Percentiles rank a stretch among this genome's conserved stretches.
These are phyloP conservation scores for Recurvirostra avosetta DNA, from an alignment of 2,113 vertebrate species.

Conservation along the genomic window DNA sequence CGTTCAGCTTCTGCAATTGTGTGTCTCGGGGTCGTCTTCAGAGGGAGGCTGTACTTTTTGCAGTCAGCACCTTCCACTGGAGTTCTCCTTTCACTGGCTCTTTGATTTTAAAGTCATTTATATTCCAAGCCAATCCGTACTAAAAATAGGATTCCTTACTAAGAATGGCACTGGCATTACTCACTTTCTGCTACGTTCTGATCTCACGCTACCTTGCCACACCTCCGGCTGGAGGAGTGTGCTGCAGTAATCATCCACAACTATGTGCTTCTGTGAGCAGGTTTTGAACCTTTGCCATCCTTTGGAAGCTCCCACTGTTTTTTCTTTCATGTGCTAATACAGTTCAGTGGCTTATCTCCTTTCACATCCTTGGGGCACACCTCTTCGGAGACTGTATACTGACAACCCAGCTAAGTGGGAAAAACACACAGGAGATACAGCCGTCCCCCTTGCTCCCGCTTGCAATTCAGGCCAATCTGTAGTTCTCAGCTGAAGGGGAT, in stretches of 20 bases:
- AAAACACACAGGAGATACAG: not conserved
- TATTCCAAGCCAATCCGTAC: not conserved
- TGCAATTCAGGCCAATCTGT: not conserved
- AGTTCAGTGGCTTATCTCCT: slow-evolving; percentile 30
- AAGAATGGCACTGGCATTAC: slow-evolving; percentile 49
- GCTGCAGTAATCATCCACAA: slow-evolving; percentile 47
- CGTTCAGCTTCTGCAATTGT: rapidly evolving
- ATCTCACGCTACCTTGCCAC: not conserved
- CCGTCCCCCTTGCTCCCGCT: not conserved
- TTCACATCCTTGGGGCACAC: slow-evolving; percentile 35
- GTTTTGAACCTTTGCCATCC: slow-evolving; percentile 61
- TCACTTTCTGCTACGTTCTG: not conserved
- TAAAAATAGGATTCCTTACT: slow-evolving; percentile 62
- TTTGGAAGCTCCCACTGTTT: slow-evolving; percentile 49
- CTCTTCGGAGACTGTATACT: slow-evolving; percentile 13
- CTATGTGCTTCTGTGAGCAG: slow-evolving; percentile 50
- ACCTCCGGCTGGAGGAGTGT: slow-evolving; percentile 25
- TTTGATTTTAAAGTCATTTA: slow-evolving; percentile 5
- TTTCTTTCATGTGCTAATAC: slow-evolving; percentile 64
- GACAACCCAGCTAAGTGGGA: slow-evolving; percentile 6
- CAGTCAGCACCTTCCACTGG: not conserved
- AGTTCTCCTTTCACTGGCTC: not conserved
- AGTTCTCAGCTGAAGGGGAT: not conserved
- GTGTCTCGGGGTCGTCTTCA: not conserved
- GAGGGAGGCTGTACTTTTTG: not conserved